Base-by-base conservation (phyloP, 1,140 invertebrate species). In the Anoplolepis gracilipes region DNA sequence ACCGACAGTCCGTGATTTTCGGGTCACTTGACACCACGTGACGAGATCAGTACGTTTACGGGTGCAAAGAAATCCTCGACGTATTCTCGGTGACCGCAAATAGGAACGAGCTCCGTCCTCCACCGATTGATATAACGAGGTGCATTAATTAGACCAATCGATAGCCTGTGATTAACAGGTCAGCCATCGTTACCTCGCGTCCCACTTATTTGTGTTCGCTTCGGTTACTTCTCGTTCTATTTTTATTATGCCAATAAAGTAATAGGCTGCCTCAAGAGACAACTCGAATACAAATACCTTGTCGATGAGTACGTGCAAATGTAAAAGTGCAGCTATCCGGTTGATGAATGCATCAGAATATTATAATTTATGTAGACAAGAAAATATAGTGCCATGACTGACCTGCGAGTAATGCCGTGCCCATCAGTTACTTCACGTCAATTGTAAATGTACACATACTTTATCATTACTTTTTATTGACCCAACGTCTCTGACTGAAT, bases 121-220 rank as follows among this genome's bases (percentile, higher is more conserved):
- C 19, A 42, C 53, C 67, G 55, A 82, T 61, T 82, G 78, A 84
- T 77, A 53, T 84, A 77, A 84, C 73, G 39, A 77, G 61, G 19
- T 84, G 72, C 59, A 84, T 84, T 84, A 84, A 84, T 84, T 84
- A 77, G 59, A 49, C 42, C 61, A 72, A 77, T 77, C 81, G 72
- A 84, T 84, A 62, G 30, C 19, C 30, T 65, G 69, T 77, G 69
- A 84, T 84, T 84, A 84, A 84, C 81, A 77, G 61, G 81, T 65
- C 81, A 84, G 42, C 72, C 73, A 76, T 82, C 67, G 55, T 36
- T 82, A 73, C 67, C 65, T 73, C 28, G 22, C 33, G 78, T 82
- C 16, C 67, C 67, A 82, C 55, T 81, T 81, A 59, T 22, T 82
- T 73, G 39, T 28, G 28, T 33, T 73, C 78, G 78, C 78, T 73